Percentiles rank a stretch among this genome's conserved stretches.
Conservation (phyloP, 2,113 vertebrate species). For the Pelmatolapia mariae region DNA sequence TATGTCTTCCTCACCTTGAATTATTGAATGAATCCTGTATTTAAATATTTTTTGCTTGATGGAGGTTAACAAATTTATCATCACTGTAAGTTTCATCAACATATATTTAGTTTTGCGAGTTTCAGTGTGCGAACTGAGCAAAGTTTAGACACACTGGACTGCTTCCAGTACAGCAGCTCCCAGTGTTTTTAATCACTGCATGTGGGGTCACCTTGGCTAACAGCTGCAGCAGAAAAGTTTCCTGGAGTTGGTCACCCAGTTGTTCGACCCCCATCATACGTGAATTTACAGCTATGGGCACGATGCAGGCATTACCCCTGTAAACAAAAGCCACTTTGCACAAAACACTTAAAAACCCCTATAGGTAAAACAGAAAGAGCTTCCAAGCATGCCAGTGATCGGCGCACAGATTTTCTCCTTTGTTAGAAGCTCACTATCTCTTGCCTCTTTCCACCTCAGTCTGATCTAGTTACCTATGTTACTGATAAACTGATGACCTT, state of each 20-base stretch:
- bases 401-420: background rate
- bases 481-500: background rate
- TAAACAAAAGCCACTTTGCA: background rate
- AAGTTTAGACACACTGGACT: background rate
- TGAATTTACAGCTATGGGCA: background rate
- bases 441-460: background rate
- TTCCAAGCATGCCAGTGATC: background rate
- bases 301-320: background rate
- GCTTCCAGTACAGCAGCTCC: background rate
- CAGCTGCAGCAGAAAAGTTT: constrained; percentile 37
- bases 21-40: background rate
- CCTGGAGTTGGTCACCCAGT: constrained; percentile 7
- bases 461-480: rapidly evolving
- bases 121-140: background rate
- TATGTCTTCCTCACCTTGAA: background rate
- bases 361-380: background rate
- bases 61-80: background rate
- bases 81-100: background rate
- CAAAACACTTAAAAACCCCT: background rate
- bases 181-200: background rate
- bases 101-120: background rate
- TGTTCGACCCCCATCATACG: background rate
- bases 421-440: background rate
- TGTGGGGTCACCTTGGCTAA: constrained; percentile 15
- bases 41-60: background rate